Conservation (phyloP, 2,888 invertebrate genomes). For the Harpalus rufipes region DNA sequence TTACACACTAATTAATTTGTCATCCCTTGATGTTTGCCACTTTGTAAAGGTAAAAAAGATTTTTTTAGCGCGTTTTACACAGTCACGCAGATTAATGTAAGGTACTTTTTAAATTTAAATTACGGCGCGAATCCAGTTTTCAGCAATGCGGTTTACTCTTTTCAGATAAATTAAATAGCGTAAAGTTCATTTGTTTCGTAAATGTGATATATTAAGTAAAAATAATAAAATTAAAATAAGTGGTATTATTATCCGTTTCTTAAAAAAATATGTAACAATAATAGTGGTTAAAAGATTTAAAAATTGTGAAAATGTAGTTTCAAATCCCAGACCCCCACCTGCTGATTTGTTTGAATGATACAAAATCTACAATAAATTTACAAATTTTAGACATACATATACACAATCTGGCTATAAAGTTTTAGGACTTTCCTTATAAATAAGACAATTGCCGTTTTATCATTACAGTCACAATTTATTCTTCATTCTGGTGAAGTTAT, state of each 20-base stretch:
- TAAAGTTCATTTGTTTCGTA: not conserved
- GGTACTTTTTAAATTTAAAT: not conserved
- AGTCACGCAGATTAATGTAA: not conserved
- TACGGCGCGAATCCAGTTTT: not conserved
- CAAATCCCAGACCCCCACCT: no score
- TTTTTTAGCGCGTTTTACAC: not conserved
- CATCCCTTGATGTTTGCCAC: not conserved
- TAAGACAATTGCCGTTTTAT: no score
- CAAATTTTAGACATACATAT: no score
- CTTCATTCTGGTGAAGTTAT: no score
- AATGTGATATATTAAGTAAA: not conserved
- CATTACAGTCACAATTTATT: no score
- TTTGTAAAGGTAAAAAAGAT: not conserved
- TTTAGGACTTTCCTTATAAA: no score
- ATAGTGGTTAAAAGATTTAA: no score
- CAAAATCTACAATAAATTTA: no score
- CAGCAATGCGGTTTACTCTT: not conserved
- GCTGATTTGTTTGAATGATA: no score
- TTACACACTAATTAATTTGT: not conserved
- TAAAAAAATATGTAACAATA: not conserved
- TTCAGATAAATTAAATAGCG: not conserved
- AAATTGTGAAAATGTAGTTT: no score
- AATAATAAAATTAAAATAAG: not conserved
- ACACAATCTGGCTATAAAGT: no score
- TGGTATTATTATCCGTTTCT: not conserved